Evolutionary conservation across 2,888 invertebrate species (phyloP), one percentile per base, ranked within the genome.

Genomic region (Rhogogaster chlorosoma): DNA sequence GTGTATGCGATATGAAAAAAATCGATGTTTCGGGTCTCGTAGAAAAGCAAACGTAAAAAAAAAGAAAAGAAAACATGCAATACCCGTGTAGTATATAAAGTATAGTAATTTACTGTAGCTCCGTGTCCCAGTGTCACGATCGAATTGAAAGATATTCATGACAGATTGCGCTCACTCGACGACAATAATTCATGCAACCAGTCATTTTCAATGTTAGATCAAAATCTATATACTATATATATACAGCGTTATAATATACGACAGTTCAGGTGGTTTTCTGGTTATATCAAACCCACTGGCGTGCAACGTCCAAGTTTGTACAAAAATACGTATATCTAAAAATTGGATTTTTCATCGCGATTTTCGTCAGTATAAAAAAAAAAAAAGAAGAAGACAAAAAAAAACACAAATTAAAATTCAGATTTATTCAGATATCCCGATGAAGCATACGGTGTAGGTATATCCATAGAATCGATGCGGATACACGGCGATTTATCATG

Each of bases 121-220:
- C 42, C 49, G 45, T 29, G 49, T 18, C 49, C 29, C 22, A 18
- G 75, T 77, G 75, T 77, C 75, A 29, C 75, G 75, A 77, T 49
- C 36, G 29, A 77, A 77, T 77, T 29, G 32, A 77, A 49, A 49
- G 49, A 77, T 77, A 49, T 42, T 57, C 29, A 73, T 73, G 71
- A 38, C 36, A 73, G 71, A 73, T 73, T 73, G 29, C 26, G 38
- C 42, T 22, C 26, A 9, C 36, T 22, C 49, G 53, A 15, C 75
- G 49, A 22, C 73, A 45, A 49, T 77, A 45, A 77, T 77, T 73
- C 75, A 77, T 49, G 49, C 75, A 77, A 77, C 75, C 29, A 29
- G 29, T 77, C 26, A 77, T 77, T 77, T 77, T 53, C 75, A 77
- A 77, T 77, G 75, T 49, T 45, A 77, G 75, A 77, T 77, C 49